Evolutionary conservation across 2,888 invertebrate species (phyloP).

Genomic region (Phrixothrix hirtus): DNA sequence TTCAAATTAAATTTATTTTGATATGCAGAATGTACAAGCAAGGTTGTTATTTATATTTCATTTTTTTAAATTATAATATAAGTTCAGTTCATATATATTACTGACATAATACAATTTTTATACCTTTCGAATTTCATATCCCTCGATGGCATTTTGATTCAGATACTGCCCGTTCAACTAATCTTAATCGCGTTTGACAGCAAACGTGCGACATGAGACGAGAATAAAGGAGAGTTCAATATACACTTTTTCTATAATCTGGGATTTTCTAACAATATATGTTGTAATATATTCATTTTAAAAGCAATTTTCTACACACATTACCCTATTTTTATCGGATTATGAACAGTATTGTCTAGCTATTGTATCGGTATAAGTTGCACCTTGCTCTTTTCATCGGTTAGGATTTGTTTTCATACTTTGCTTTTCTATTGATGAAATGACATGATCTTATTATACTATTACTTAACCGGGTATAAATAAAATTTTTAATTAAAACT

Average conservation of each 20-base stretch:
- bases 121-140: too few relatives aligned
- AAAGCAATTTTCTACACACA: conserved; percentile 54
- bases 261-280: conserved; percentile 47
- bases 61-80: too few relatives aligned
- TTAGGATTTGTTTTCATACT: conserved; percentile 27
- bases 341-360: conserved; percentile 35
- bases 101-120: too few relatives aligned
- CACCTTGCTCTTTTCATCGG: conserved; percentile 30
- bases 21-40: too few relatives aligned
- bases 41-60: too few relatives aligned
- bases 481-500: too few relatives aligned
- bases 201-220: conserved; percentile 45
- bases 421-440: conserved; percentile 14
- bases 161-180: too few relatives aligned
- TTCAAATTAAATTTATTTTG: too few relatives aligned
- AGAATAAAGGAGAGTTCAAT: conserved; percentile 42
- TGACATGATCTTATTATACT: conserved; percentile 21
- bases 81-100: too few relatives aligned
- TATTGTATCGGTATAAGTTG: conserved; percentile 18
- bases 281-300: conserved; percentile 53
- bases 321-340: conserved; percentile 52
- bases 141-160: too few relatives aligned
- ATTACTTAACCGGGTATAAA: too few relatives aligned
- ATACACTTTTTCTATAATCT: conserved; percentile 47
- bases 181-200: conserved; percentile 52